phyloP scores from a whole-genome alignment of 2,888 invertebrate species.

The Petrophora chlorosata region DNA sequence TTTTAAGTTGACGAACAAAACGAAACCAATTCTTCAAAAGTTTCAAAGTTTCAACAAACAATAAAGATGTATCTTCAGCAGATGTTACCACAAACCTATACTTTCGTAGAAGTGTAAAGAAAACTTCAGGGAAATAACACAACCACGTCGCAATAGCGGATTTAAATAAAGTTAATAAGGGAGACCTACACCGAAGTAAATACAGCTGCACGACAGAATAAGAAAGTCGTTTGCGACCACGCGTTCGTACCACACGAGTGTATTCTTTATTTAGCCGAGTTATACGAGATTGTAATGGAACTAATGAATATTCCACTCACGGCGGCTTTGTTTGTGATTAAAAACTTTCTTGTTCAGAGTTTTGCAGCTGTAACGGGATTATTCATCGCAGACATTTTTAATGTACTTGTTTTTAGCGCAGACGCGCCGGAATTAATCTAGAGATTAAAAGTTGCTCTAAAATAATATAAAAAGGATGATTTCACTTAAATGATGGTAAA shows the following conservation, averaged over 20 bases:
- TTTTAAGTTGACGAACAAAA: no score
- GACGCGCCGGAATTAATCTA: background rate
- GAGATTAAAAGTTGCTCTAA: no score
- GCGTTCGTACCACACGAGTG: background rate
- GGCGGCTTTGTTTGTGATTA: constrained; percentile 21
- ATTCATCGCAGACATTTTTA: constrained; percentile 5
- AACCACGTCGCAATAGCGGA: constrained; percentile 7
- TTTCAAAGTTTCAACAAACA: background rate
- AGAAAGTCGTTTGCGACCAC: background rate
- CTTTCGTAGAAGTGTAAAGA: background rate
- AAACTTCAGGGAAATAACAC: constrained; percentile 7
- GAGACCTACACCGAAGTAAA: constrained; percentile 2
- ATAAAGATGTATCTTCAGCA: background rate
- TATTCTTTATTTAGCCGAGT: background rate
- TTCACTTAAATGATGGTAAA: no score
- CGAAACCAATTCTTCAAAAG: no score
- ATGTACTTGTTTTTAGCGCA: background rate
- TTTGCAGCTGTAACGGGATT: constrained; percentile 2
- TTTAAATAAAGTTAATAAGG: constrained; percentile 18
- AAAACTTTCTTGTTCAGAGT: constrained; percentile 10
- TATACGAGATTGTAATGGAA: constrained; percentile 8
- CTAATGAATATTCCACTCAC: constrained; percentile 20
- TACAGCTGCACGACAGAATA: background rate
- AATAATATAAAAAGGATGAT: no score
- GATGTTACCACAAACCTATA: no score